phyloP scores from a whole-genome alignment of 1,140 invertebrate species.

The Sinonovacula constricta region DNA sequence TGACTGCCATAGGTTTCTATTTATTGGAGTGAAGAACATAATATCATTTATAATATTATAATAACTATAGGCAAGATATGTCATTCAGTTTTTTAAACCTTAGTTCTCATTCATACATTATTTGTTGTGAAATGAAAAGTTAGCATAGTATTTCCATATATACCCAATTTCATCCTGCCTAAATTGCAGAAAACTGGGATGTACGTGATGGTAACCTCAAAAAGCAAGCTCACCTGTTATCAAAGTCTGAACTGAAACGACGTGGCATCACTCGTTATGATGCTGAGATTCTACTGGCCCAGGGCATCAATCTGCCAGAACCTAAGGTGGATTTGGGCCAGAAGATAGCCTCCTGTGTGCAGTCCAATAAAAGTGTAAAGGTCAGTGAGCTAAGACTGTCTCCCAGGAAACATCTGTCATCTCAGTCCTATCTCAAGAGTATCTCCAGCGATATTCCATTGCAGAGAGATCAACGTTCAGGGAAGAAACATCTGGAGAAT shows the following conservation, averaged over 20 bases:
- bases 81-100: too few species aligned
- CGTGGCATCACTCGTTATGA: slow-evolving; percentile 90
- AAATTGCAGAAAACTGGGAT: slow-evolving; percentile 75
- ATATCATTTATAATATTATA: too few species aligned
- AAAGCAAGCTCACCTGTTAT: slow-evolving; percentile 74
- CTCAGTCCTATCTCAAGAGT: slow-evolving; percentile 49
- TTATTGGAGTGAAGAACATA: too few species aligned
- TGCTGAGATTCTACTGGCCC: slow-evolving; percentile 92
- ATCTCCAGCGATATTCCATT: neutral
- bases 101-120: too few species aligned
- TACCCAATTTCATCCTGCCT: too few species aligned
- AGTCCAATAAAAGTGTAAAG: slow-evolving; percentile 46
- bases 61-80: too few species aligned
- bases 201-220: slow-evolving; percentile 71
- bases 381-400: slow-evolving; percentile 38
- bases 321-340: slow-evolving; percentile 60
- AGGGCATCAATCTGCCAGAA: slow-evolving; percentile 89
- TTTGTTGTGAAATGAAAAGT: too few species aligned
- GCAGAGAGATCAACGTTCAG: neutral
- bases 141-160: too few species aligned
- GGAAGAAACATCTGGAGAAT: neutral
- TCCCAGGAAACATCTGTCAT: slow-evolving; percentile 46
- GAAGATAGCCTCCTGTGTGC: slow-evolving; percentile 41
- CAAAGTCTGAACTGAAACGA: slow-evolving; percentile 73
- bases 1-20: too few species aligned